Evolutionary conservation across 2,113 vertebrate genomes (phyloP), one percentile per base, ranked within the genome.

Genomic region (Heptranchias perlo): DNA sequence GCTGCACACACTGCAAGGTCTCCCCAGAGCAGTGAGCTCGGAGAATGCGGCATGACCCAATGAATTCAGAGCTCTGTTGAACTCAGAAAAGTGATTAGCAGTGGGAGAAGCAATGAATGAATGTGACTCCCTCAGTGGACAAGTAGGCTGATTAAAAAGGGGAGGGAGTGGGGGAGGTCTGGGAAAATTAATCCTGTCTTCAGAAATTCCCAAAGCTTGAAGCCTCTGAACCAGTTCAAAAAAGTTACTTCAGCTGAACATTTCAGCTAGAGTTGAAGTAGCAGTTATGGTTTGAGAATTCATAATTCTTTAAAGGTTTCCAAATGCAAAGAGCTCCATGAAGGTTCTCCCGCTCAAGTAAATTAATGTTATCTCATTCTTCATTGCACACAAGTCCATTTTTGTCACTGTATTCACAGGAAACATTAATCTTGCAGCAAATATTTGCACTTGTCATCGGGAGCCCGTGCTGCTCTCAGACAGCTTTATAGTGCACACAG

Each of bases 91-190:
- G 64, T 95, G 94, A 95, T 95, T 95, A 69, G 94, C 94, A 95
- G 94, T 95, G 47, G 94, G 94, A 95, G 94, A 95, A 67, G 94
- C 44, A 69, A 69, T 95, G 64, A 39, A 95, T 95, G 94, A 95
- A 95, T 95, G 94, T 95, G 94, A 49, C 65, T 67, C 94, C 65
- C 73, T 95, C 94, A 95, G 94, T 95, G 94, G 65, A 95, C 65
- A 69, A 95, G 65, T 69, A 69, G 64, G 25, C 44, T 31, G 94
- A 69, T 61, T 35, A 52, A 73, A 93, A 95, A 28, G 94, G 93
- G 94, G 94, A 69, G 94, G 94, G 94, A 95, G 47, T 14, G 65
- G 65, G 73, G 94, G 94, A 69, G 64, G 94, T 69, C 94, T 95
- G 64, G 64, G 52, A 95, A 95, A 69, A 95, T 69, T 73, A 95